These are phyloP conservation scores for Ashinkailepas kermadecensis DNA, from an alignment of 2,888 invertebrate genomes.

Conservation along the genomic window DNA sequence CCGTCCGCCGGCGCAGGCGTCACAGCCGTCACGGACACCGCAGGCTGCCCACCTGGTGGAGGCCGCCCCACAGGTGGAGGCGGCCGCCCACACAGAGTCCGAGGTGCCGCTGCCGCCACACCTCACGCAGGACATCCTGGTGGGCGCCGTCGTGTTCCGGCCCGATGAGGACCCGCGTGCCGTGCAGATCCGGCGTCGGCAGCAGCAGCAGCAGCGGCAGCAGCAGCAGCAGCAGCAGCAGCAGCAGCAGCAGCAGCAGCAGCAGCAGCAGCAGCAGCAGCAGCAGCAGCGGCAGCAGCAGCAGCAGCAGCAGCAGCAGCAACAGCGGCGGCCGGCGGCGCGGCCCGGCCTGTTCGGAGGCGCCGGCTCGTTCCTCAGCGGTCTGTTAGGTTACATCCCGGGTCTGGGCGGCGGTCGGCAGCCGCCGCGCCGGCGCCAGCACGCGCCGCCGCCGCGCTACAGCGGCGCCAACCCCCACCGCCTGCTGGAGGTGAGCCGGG, in stretches of 20 bases:
- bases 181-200: neutral
- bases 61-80: neutral
- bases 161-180: neutral
- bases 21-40: too few relatives aligned
- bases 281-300: neutral
- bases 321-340: neutral
- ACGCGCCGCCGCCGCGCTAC: too few relatives aligned
- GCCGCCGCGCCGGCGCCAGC: too few relatives aligned
- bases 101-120: neutral
- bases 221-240: neutral
- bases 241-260: too few relatives aligned
- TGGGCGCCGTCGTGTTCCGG: neutral
- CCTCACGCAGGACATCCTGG: slow-evolving; percentile 5
- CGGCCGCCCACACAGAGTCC: neutral
- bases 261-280: neutral
- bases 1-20: too few relatives aligned
- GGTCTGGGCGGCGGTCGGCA: neutral
- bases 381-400: neutral
- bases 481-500: neutral
- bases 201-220: neutral
- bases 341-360: neutral
- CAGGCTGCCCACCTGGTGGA: neutral
- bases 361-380: neutral
- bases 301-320: neutral
- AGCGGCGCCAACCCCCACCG: slow-evolving; percentile 4